Evolutionary conservation across 2,113 vertebrate species (phyloP), one percentile per base, ranked within the genome.

Genomic region (Sporophila hypoxantha): DNA sequence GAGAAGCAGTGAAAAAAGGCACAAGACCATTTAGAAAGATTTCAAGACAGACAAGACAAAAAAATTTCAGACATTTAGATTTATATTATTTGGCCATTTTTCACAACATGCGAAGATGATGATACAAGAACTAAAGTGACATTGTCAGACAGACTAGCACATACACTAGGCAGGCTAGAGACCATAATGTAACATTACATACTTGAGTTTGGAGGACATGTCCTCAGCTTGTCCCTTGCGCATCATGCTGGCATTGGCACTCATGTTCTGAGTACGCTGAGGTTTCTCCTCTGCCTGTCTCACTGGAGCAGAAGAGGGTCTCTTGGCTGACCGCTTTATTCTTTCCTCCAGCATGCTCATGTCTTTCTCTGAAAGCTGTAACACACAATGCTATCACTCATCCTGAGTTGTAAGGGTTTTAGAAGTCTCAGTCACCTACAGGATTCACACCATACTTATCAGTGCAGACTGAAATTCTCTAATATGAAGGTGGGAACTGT

Each of bases 261-360:
- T 98, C 12, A 97, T 44, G 25, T 85, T 98, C 52, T 97, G 98
- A 16, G 96, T 77, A 19, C 97, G 97, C 85, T 97, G 98, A 34
- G 97, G 90, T 73, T 97, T 98, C 95, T 99, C 99, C 29, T 98
- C 97, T 44, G 71, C 90, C 83, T 97, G 97, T 80, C 98, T 99
- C 52, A 97, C 52, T 2, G 98, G 97, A 61, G 97, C 95, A 23
- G 97, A 94, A 6, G 97, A 90, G 0, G 98, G 95, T 92, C 98
- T 99, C 96, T 99, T 99, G 42, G 98, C 99, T 19, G 99, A 98
- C 10, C 99, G 97, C 50, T 99, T 99, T 96, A 99, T 99, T 74
- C 99, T 97, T 80, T 99, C 99, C 90, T 99, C 99, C 44, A 99
- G 93, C 99, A 99, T 99, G 95, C 99, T 99, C 99, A 99, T 98